These are phyloP conservation scores for Phortica okadai DNA, from an alignment of 2,888 invertebrate species.

Conservation along the genomic window DNA sequence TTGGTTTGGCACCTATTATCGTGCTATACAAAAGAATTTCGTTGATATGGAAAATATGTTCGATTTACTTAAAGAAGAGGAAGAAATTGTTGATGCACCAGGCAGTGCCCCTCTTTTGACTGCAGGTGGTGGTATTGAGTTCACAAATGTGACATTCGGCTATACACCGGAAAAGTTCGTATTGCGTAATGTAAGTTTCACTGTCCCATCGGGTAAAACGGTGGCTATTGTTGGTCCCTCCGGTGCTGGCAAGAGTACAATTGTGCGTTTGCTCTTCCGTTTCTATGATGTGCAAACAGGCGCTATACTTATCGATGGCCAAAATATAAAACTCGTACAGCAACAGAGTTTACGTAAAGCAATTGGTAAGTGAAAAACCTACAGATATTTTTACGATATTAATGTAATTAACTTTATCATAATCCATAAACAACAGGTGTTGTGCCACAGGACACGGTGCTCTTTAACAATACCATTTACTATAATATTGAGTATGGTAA, in stretches of 20 bases:
- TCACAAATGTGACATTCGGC: slow-evolving; percentile 92
- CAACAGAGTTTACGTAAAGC: slow-evolving; percentile 89
- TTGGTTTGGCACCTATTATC: slow-evolving; percentile 98
- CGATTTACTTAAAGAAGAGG: slow-evolving; percentile 90
- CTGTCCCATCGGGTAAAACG: slow-evolving; percentile 89
- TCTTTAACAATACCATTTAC: slow-evolving; percentile 94
- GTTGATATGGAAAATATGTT: slow-evolving; percentile 99
- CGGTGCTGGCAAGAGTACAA: slow-evolving; percentile 96
- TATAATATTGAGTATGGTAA: slow-evolving; percentile 97
- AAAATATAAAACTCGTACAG: slow-evolving; percentile 90
- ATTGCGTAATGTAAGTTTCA: slow-evolving; percentile 86
- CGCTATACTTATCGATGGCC: slow-evolving; percentile 90
- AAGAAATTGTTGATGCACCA: slow-evolving; percentile 90
- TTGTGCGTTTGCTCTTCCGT: slow-evolving; percentile 94
- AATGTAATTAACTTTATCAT: background rate
- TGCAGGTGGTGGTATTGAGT: slow-evolving; percentile 86
- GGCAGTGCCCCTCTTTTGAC: slow-evolving; percentile 83
- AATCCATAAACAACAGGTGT: slow-evolving; percentile 79
- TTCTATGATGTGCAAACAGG: slow-evolving; percentile 97
- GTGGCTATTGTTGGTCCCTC: slow-evolving; percentile 92
- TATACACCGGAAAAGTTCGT: slow-evolving; percentile 89
- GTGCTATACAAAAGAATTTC: slow-evolving; percentile 97
- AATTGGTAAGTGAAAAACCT: slow-evolving; percentile 77
- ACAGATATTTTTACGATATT: background rate
- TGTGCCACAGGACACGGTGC: slow-evolving; percentile 97